Evolutionary conservation across 2,797 vertebrate genomes (phyloP).

Genomic region (Poecile montanus): DNA sequence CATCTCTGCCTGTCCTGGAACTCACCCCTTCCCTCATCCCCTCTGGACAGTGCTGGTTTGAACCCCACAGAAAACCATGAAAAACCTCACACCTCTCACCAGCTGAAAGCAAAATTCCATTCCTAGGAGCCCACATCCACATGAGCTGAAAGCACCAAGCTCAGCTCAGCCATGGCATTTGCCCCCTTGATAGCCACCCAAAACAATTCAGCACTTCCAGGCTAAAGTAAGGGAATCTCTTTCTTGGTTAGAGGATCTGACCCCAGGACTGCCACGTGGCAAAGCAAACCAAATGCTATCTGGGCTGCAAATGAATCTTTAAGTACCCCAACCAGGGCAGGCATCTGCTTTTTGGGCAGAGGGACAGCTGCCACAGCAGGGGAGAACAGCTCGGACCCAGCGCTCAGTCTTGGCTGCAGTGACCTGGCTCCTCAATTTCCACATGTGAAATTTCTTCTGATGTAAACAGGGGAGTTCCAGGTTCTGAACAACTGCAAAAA

Average conservation of each 20-base stretch:
- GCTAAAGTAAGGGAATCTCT: background rate
- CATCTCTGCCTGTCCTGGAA: background rate
- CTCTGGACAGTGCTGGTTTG: background rate
- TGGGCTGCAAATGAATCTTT: background rate
- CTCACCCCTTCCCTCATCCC: background rate
- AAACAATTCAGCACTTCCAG: background rate
- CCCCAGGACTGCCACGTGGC: background rate
- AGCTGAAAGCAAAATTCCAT: background rate
- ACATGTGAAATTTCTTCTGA: background rate
- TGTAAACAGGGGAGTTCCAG: background rate
- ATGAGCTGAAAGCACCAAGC: background rate
- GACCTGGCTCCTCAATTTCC: background rate
- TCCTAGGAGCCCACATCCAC: background rate
- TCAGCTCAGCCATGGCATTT: background rate
- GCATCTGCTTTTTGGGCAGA: constrained; percentile 58
- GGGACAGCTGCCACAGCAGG: constrained; percentile 43
- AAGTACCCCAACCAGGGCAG: background rate
- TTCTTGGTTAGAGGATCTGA: background rate
- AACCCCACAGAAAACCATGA: background rate
- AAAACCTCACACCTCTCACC: background rate
- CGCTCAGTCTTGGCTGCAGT: background rate
- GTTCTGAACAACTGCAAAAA: background rate
- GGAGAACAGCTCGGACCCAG: background rate
- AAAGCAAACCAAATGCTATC: background rate
- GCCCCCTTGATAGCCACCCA: fast-evolving